Percentiles rank a stretch among this genome's conserved stretches.
These are phyloP conservation scores for Rhinogobio ventralis DNA, from an alignment of 2,797 vertebrate species.

Conservation along the genomic window DNA sequence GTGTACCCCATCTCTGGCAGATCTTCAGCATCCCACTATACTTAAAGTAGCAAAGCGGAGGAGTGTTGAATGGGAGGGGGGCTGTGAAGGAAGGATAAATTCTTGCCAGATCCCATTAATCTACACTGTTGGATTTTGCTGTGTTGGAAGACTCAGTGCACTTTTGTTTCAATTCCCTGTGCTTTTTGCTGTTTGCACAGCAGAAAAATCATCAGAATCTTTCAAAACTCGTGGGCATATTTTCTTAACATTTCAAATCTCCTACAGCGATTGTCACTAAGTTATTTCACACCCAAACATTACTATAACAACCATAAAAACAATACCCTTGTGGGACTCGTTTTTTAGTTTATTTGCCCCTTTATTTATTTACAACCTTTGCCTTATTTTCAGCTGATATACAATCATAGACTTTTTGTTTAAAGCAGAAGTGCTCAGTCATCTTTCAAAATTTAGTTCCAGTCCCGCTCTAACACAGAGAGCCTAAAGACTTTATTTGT, in stretches of 20 bases:
- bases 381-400: no score
- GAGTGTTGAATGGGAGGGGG: constrained; percentile 37
- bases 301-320: neutral
- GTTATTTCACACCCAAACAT: neutral
- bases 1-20: constrained; percentile 35
- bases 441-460: neutral
- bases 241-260: neutral
- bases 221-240: neutral
- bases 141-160: constrained; percentile 37
- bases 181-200: neutral
- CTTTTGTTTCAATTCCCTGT: constrained; percentile 29
- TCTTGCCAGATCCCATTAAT: constrained; percentile 57
- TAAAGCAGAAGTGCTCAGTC: neutral
- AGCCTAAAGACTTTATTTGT: neutral
- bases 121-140: constrained; percentile 38
- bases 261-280: neutral
- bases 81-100: constrained; percentile 38
- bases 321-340: neutral
- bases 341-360: constrained; percentile 9
- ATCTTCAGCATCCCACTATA: constrained; percentile 25
- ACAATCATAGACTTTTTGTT: neutral
- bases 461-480: neutral
- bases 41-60: constrained; percentile 29
- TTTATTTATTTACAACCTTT: constrained; percentile 1
- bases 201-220: neutral